These are phyloP conservation scores for Desmophyllum pertusum DNA, from an alignment of 92 coral and sea anemone genomes.

Conservation along the genomic window DNA sequence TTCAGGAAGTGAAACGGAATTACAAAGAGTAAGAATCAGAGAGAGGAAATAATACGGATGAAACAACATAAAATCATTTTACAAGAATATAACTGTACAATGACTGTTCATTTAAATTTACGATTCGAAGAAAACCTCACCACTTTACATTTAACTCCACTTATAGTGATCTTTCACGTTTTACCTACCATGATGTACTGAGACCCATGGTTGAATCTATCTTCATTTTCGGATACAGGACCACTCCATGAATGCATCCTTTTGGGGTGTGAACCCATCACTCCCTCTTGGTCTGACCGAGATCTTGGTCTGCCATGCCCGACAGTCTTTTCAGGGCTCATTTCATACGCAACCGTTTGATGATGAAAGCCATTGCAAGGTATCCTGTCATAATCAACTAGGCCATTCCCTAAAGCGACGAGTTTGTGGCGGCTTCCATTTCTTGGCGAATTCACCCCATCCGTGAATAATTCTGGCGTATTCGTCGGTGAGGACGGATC, in stretches of 20 bases:
- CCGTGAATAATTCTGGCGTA: not conserved
- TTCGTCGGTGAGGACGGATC: not conserved
- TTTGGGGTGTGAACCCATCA: not conserved
- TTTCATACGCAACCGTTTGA: not conserved
- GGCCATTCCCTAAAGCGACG: not conserved
- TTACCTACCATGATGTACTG: slow-evolving; percentile 1
- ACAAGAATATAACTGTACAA: too few species aligned
- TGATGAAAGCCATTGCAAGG: slow-evolving; percentile 14
- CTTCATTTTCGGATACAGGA: not conserved
- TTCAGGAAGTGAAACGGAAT: not conserved
- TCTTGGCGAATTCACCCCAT: not conserved
- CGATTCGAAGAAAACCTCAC: not conserved
- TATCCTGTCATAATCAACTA: not conserved
- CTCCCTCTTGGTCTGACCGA: too few species aligned
- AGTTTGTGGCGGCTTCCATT: slow-evolving; percentile 11
- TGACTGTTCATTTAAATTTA: too few species aligned
- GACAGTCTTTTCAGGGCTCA: slow-evolving; percentile 25
- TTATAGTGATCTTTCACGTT: not conserved
- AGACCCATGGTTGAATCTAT: not conserved
- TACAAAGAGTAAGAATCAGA: too few species aligned
- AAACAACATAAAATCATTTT: too few species aligned
- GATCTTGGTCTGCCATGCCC: slow-evolving; percentile 35
- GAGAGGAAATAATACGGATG: too few species aligned
- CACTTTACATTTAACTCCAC: not conserved
- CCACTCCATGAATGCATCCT: not conserved